Evolutionary conservation across 2,797 vertebrate genomes (phyloP).

Genomic region (Setipinna tenuifilis): DNA sequence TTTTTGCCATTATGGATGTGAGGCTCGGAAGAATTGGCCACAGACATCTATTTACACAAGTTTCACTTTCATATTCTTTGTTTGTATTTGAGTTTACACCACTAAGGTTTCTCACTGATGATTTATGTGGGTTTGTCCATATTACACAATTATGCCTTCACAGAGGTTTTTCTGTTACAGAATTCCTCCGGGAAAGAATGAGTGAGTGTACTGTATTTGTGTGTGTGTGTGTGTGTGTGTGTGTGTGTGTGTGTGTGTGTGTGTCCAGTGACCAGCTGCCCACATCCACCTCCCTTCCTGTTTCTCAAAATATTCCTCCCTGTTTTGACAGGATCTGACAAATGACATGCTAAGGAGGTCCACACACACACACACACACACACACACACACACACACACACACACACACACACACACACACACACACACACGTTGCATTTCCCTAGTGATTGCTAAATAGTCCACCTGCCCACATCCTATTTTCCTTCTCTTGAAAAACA

Average conservation of each 20-base stretch:
- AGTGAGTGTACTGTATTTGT: not conserved
- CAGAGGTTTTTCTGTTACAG: not conserved
- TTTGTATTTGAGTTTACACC: too few relatives aligned
- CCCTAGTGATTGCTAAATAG: not conserved
- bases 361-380: not conserved
- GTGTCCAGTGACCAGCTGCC: conserved; percentile 9
- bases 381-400: conserved; percentile 19
- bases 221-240: not conserved
- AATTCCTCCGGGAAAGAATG: not conserved
- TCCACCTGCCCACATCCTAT: not conserved
- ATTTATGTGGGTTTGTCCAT: not conserved
- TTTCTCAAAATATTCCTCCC: conserved; percentile 27
- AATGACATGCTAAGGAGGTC: not conserved
- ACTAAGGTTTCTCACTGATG: not conserved
- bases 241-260: not conserved
- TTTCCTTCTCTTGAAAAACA: not conserved
- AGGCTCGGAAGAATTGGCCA: too few relatives aligned
- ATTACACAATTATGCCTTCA: not conserved
- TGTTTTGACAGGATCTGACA: conserved; percentile 15
- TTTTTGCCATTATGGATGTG: too few relatives aligned
- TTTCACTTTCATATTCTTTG: too few relatives aligned
- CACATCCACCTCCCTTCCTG: conserved; percentile 32
- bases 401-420: conserved; percentile 6
- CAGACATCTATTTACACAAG: too few relatives aligned
- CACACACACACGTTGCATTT: not conserved